Base-by-base conservation (phyloP, 2,113 vertebrate genomes). In the Ochotona princeps region DNA sequence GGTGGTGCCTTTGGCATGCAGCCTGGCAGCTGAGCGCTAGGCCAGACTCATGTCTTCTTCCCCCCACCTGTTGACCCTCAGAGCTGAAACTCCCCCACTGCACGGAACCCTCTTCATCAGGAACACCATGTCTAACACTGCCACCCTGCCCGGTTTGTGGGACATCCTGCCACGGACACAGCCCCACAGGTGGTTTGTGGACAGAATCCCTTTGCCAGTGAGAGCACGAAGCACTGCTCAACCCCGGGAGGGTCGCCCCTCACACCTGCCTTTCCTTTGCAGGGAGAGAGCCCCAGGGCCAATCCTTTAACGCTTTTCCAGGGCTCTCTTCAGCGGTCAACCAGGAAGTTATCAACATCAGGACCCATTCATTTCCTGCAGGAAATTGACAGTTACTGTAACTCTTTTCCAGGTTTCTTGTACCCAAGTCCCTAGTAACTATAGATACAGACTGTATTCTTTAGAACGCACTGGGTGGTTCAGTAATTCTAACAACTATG, bases 81-180 rank as follows among this genome's bases (percentile, higher is more conserved):
- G 8, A 35, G 25, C 65, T 13, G 28, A 14, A 14, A 20, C 35
- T 49, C 7, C 1, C 5, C 15, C 15, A 30, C 1, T 25, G 1
- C 11, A 60, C 12, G 9, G 2, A 13, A 23, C 38, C n/a, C 2
- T 28, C 5, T 13, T 10, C 2, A 18, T 4, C n/a, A 20, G 54
- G 54, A 57, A 57, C 54, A 57, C 54, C 54, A 57, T 14, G 54
- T 57, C 54, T 4, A 57, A 57, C 54, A 17, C 9, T 25, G 21
- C 61, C 2, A 32, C 6, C 8, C 28, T 21, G 2, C 10, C 3
- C 26, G 30, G 25, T 32, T 74, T 35, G 11, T 38, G 44, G 25
- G 13, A 57, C 0, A 5, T 15, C 20, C 4, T 7, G 21, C 6
- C 7, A 9, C 11, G 51, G 35, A 10, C 26, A 23, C 6, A 57